phyloP scores from a whole-genome alignment of 2,797 vertebrate genomes.

The Leptatherina wallacei region DNA sequence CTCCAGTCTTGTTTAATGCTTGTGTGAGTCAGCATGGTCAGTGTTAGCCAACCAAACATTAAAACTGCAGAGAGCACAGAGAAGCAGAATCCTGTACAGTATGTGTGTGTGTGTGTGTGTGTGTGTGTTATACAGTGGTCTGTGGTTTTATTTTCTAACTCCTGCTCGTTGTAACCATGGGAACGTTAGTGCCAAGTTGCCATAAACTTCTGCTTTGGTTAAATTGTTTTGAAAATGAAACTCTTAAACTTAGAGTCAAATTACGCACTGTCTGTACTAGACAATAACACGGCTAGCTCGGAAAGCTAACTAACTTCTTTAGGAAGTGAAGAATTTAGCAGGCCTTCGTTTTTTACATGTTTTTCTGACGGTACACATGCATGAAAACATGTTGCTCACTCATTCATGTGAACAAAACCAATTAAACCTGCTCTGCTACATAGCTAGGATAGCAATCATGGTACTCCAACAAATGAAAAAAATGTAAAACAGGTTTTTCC shows the following conservation, averaged over 20 bases:
- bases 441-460: not conserved
- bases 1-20: slow-evolving; percentile 21
- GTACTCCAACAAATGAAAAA: not conserved
- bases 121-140: slow-evolving; percentile 26
- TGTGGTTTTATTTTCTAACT: slow-evolving; percentile 49
- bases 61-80: slow-evolving; percentile 9
- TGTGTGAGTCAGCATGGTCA: slow-evolving; percentile 47
- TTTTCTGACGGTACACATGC: not conserved
- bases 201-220: slow-evolving; percentile 15
- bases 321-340: not conserved
- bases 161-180: slow-evolving; percentile 49
- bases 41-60: slow-evolving; percentile 23
- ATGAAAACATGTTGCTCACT: not conserved
- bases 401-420: not conserved
- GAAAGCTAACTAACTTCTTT: not conserved
- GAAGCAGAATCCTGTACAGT: slow-evolving; percentile 3
- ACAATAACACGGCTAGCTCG: not conserved
- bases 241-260: slow-evolving; percentile 19
- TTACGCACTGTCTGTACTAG: not conserved
- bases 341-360: not conserved
- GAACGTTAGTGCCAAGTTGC: slow-evolving; percentile 21
- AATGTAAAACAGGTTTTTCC: not conserved
- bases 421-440: not conserved
- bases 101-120: not conserved
- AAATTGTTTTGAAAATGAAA: slow-evolving; percentile 11